phyloP scores from a whole-genome alignment of 2,888 invertebrate species.

The Pristionchus maxplancki region DNA sequence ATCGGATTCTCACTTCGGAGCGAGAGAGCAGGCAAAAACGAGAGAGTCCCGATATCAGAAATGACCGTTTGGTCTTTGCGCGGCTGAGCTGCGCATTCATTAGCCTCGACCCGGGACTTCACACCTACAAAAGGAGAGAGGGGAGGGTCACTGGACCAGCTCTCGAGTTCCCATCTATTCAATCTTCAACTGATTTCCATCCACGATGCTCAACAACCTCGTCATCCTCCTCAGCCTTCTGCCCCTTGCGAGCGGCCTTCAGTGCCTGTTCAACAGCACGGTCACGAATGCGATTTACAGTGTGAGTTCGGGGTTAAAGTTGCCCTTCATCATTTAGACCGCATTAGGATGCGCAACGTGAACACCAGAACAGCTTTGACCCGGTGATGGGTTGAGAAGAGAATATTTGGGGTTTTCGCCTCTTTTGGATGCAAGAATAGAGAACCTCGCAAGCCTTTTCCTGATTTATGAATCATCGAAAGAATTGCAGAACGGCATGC shows the following conservation, averaged over 20 bases:
- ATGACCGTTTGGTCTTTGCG: constrained; percentile 14
- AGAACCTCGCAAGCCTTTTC: too few species aligned
- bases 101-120: neutral
- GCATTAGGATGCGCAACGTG: too few species aligned
- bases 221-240: neutral
- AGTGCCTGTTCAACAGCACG: neutral
- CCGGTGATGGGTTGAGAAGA: too few species aligned
- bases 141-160: neutral
- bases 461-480: too few species aligned
- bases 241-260: neutral
- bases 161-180: neutral
- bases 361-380: too few species aligned
- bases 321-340: neutral
- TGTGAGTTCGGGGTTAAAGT: neutral
- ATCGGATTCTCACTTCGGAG: neutral
- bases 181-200: too few species aligned
- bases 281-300: constrained; percentile 18
- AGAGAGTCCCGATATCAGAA: neutral
- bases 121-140: constrained; percentile 1
- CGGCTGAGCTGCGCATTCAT: neutral
- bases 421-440: too few species aligned
- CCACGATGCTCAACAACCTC: neutral
- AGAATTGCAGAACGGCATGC: constrained; percentile 13
- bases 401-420: too few species aligned
- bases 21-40: neutral